Evolutionary conservation across 2,113 vertebrate species (phyloP), one percentile per base, ranked within the genome.

Genomic region (Apeltes quadracus): DNA sequence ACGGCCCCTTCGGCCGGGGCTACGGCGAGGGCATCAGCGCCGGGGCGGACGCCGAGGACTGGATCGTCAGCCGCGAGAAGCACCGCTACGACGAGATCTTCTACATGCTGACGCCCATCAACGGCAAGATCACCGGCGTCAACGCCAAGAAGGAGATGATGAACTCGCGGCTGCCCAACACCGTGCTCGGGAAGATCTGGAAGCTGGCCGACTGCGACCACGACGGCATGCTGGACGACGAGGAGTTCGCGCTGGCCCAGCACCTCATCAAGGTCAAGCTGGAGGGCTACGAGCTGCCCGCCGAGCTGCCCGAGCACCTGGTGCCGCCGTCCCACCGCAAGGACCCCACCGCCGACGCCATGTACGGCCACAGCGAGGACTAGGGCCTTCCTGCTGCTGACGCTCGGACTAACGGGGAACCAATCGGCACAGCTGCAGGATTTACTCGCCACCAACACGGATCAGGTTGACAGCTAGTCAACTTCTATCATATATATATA

Each of bases 101-200:
- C 92, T 98, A 97, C 75, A 96, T 95, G 2, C 91, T 99, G 51
- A 97, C 96, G 34, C 97, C 97, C 5, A 38, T 99, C 89, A 98
- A 98, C 0, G 97, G 97, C 55, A 97, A 96, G 93, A 95, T 99
- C 89, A 95, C 95, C 0, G 97, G 97, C 0, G 94, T 95, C 92
- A 98, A 94, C 0, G 97, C 97, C 78, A 98, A 98, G 92, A 98
- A 95, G 82, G 97, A 99, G 91, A 98, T 98, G 97, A 95, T 97
- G 90, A 97, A 93, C 90, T 99, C 97, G 44, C 97, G 95, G 78
- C 93, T 99, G 78, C 97, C 97, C 85, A 99, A 98, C 79, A 96
- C 95, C 0, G 97, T 99, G 54, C 91, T 99, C 57, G 97, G 97
- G 44, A 98, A 98, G 94, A 98, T 98, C 92, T 98, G 97, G 97